phyloP scores from a whole-genome alignment of 2,888 invertebrate genomes.

The Melieria omissa region DNA sequence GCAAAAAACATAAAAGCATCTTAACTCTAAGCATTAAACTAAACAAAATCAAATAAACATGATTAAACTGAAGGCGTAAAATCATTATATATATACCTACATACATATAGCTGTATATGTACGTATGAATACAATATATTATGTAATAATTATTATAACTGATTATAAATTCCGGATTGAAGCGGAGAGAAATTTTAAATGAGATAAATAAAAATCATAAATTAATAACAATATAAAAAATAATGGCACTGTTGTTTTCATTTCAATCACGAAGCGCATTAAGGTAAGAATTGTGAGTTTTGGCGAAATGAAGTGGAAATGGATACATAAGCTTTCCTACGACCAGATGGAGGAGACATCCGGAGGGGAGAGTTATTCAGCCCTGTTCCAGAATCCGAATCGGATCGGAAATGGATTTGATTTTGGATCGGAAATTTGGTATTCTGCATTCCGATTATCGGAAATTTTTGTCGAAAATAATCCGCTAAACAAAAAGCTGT shows the following conservation, averaged over 20 bases:
- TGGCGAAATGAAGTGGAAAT: too few species aligned
- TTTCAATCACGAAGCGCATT: background rate
- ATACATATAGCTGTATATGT: constrained; percentile 19
- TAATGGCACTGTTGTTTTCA: background rate
- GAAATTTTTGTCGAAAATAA: too few species aligned
- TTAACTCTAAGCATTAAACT: constrained; percentile 7
- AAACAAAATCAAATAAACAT: constrained; percentile 10
- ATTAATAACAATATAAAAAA: constrained; percentile 23
- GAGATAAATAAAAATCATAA: constrained; percentile 30
- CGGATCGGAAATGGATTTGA: too few species aligned
- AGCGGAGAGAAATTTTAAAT: constrained; percentile 25
- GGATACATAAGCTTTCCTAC: too few species aligned
- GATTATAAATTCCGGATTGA: background rate
- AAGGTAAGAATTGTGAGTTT: too few species aligned
- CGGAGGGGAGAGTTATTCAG: too few species aligned
- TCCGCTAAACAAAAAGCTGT: too few species aligned
- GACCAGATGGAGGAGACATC: too few species aligned
- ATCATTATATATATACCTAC: background rate
- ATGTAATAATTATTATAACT: constrained; percentile 1
- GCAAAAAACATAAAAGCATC: background rate
- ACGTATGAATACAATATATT: constrained; percentile 25
- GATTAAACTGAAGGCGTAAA: constrained; percentile 6
- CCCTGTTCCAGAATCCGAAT: too few species aligned
- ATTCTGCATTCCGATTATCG: too few species aligned
- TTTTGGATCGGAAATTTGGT: too few species aligned